These are phyloP conservation scores for Timema podura DNA, from an alignment of 2,888 invertebrate species.

Conservation along the genomic window DNA sequence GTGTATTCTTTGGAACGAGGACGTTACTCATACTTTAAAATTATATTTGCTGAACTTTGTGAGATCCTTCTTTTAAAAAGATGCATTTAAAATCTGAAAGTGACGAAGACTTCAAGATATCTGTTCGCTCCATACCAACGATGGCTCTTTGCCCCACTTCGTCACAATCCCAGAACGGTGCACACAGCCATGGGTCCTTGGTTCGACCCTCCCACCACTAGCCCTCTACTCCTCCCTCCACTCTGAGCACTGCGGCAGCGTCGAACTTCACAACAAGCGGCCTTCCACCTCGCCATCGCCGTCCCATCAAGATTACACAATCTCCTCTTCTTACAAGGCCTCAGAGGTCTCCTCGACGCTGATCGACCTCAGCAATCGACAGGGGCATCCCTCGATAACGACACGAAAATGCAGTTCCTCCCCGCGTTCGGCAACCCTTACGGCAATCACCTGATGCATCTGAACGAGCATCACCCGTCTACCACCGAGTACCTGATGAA, in stretches of 20 bases:
- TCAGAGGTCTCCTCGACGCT: not conserved
- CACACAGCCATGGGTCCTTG: not conserved
- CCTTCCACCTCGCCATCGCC: not conserved
- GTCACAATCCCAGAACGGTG: not conserved
- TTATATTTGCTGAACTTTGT: too few relatives aligned
- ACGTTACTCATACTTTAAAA: too few relatives aligned
- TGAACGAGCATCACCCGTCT: not conserved
- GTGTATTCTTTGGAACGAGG: too few relatives aligned
- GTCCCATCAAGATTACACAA: not conserved
- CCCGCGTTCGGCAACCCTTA: not conserved
- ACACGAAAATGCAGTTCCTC: not conserved
- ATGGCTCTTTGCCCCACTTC: not conserved
- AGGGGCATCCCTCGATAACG: not conserved
- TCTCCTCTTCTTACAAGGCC: not conserved
- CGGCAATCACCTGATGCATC: not conserved
- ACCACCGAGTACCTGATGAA: too few relatives aligned
- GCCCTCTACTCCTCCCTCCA: not conserved
- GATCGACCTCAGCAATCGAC: slow-evolving; percentile 8
- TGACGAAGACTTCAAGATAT: not conserved
- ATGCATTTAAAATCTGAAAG: too few relatives aligned
- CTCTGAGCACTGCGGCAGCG: too few relatives aligned
- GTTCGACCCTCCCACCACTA: not conserved
- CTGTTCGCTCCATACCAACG: slow-evolving; percentile 6
- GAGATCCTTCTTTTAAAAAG: too few relatives aligned
- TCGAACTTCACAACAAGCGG: not conserved